Conservation (phyloP, 1,140 invertebrate genomes). For the Aphelinus certus region DNA sequence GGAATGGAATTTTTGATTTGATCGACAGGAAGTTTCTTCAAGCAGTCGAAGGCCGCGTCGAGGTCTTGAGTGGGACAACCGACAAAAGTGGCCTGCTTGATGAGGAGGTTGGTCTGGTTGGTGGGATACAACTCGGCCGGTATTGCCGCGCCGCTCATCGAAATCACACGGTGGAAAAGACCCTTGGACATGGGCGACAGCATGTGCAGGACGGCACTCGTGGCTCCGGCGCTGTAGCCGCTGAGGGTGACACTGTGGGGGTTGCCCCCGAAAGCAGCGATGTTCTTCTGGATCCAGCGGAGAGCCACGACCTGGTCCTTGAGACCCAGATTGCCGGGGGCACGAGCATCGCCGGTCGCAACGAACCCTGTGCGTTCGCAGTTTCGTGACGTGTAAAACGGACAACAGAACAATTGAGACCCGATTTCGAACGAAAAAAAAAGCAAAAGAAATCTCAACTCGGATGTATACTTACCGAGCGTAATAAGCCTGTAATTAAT, state of each 20-base stretch:
- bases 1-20: conserved; percentile 28
- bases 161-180: conserved; percentile 63
- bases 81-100: conserved; percentile 72
- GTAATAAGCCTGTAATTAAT: conserved; percentile 77
- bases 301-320: conserved; percentile 75
- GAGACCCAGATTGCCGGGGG: conserved; percentile 76
- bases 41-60: conserved; percentile 69
- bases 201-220: conserved; percentile 71
- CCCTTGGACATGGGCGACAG: conserved; percentile 69
- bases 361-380: conserved; percentile 68
- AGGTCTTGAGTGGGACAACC: conserved; percentile 70
- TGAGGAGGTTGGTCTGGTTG: conserved; percentile 69
- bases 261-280: conserved; percentile 70
- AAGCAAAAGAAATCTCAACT: too few species aligned
- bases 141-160: conserved; percentile 74
- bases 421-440: too few species aligned
- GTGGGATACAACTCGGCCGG: conserved; percentile 66
- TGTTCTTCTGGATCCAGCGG: conserved; percentile 72
- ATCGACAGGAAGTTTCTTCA: conserved; percentile 61
- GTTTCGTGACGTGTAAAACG: too few species aligned
- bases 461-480: conserved; percentile 57
- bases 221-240: conserved; percentile 75
- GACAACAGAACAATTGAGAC: too few species aligned
- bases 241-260: conserved; percentile 71
- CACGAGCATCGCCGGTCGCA: conserved; percentile 71